phyloP scores from a whole-genome alignment of 2,113 vertebrate genomes.

The Megaceryle maxima region DNA sequence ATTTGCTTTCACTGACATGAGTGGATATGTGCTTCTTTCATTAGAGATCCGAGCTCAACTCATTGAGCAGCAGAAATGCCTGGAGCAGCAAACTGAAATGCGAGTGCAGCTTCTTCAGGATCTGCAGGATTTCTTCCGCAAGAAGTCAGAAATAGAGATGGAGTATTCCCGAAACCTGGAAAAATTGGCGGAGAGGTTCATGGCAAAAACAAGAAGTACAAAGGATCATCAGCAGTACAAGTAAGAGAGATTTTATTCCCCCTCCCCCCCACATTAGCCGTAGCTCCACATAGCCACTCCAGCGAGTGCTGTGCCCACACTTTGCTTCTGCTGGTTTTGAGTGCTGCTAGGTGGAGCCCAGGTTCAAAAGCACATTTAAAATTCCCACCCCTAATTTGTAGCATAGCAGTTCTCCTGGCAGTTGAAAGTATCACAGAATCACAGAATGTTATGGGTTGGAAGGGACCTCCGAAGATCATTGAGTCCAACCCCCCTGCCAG shows the following conservation, averaged over 20 bases:
- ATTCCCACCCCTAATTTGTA: neutral
- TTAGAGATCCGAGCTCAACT: slow-evolving; percentile 95
- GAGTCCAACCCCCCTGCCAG: too few relatives aligned
- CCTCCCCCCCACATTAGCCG: rapidly evolving
- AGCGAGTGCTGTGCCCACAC: rapidly evolving
- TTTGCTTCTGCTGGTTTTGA: neutral
- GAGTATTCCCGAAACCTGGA: slow-evolving; percentile 97
- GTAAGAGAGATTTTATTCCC: slow-evolving; percentile 71
- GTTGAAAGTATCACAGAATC: neutral
- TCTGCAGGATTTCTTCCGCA: slow-evolving; percentile 98
- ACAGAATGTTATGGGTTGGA: too few relatives aligned
- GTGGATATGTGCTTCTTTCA: slow-evolving; percentile 12
- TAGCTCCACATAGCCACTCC: neutral
- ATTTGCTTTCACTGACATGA: slow-evolving; percentile 23
- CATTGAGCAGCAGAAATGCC: slow-evolving; percentile 96
- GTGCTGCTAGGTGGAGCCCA: neutral
- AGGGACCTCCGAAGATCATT: too few relatives aligned
- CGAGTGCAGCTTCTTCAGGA: slow-evolving; percentile 97
- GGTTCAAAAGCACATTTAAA: neutral
- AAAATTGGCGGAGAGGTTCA: slow-evolving; percentile 97
- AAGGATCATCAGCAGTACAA: slow-evolving; percentile 99
- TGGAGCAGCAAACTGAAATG: slow-evolving; percentile 98
- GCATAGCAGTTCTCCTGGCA: neutral
- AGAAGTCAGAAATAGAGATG: slow-evolving; percentile 97
- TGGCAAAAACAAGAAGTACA: slow-evolving; percentile 98